A percentile compares a stretch with the other conserved stretches of the same genome.
Evolutionary conservation across 2,888 invertebrate species (phyloP).

Genomic region (Watsonalla binaria): DNA sequence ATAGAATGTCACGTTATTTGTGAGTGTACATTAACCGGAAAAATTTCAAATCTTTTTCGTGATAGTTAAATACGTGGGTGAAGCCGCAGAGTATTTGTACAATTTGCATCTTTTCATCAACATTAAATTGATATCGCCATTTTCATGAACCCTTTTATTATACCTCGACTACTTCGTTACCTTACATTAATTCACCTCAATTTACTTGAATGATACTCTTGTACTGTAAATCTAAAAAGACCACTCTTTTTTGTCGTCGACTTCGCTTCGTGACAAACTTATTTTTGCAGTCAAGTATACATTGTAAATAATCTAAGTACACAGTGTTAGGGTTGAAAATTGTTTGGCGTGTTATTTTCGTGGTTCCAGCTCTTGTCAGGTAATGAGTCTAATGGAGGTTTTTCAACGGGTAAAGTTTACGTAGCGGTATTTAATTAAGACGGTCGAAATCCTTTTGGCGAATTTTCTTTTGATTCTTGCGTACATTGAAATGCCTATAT

Average conservation of each 20-base stretch:
- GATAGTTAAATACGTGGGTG: no score
- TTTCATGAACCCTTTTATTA: no score
- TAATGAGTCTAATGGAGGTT: slow-evolving; percentile 66
- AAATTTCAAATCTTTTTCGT: no score
- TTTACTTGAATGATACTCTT: slow-evolving; percentile 62
- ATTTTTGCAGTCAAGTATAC: slow-evolving; percentile 12
- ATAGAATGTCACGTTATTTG: no score
- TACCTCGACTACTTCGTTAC: slow-evolving; percentile 37
- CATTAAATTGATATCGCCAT: no score
- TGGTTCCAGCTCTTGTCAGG: slow-evolving; percentile 22
- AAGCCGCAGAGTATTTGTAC: no score
- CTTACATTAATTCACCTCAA: slow-evolving; percentile 55
- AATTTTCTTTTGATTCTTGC: slow-evolving; percentile 26
- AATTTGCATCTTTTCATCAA: no score
- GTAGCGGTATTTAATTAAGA: slow-evolving; percentile 60
- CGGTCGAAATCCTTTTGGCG: slow-evolving; percentile 28
- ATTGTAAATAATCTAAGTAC: slow-evolving; percentile 9
- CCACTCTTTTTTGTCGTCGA: slow-evolving; percentile 50
- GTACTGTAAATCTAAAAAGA: slow-evolving; percentile 54
- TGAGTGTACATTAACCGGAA: no score
- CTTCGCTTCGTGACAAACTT: slow-evolving; percentile 26
- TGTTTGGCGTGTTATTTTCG: slow-evolving; percentile 8
- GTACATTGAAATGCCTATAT: background rate
- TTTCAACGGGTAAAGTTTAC: slow-evolving; percentile 52
- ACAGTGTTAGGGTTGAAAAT: slow-evolving; percentile 19